Base-by-base conservation (phyloP, 2,113 vertebrate genomes). In the Sinocyclocheilus rhinocerous region DNA sequence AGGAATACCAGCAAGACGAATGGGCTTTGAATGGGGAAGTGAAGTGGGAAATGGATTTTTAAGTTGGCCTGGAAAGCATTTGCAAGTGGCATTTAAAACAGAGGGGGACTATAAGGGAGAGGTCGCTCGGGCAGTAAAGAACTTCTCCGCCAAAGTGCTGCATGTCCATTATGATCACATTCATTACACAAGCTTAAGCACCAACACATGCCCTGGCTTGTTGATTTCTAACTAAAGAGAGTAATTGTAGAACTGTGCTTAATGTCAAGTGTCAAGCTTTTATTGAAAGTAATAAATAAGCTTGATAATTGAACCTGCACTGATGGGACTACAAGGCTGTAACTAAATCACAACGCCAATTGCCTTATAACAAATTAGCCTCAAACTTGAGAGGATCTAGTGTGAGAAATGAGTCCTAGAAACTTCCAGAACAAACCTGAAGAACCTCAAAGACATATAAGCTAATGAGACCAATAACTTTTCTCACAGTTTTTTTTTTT, bases 31-130 rank as follows among this genome's bases (percentile, higher is more conserved):
- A 91, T 87, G 77, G 79, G 86, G 90, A 92, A 75, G 81, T 91
- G 90, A 93, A 91, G 92, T 89, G 84, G 87, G 88, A 88, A 92
- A 94, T 93, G 73, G 92, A 92, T 93, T 94, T 92, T 92, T 89
- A 91, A 93, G 90, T 94, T 90, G 76, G 84, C 86, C 87, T 85
- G 83, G 11, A 82, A 88, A 89, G 86, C 88, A 90, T 92, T 92
- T 92, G 89, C 87, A 90, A 91, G 88, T 89, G 88, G 88, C 85
- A 91, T 94, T 92, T 92, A 91, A 91, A 93, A 90, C 69, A 83
- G 81, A 63, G 81, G 78, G n/a, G 36, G 73, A 75, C 48, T 76
- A 18, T 85, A 87, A 29, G 29, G 80, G 76, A 78, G 86, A 88
- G 70, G 39, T 81, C 45, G 12, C 29, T 88, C 83, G 26, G 48